phyloP scores from a whole-genome alignment of 2,113 vertebrate genomes.

The Lamprotornis superbus region DNA sequence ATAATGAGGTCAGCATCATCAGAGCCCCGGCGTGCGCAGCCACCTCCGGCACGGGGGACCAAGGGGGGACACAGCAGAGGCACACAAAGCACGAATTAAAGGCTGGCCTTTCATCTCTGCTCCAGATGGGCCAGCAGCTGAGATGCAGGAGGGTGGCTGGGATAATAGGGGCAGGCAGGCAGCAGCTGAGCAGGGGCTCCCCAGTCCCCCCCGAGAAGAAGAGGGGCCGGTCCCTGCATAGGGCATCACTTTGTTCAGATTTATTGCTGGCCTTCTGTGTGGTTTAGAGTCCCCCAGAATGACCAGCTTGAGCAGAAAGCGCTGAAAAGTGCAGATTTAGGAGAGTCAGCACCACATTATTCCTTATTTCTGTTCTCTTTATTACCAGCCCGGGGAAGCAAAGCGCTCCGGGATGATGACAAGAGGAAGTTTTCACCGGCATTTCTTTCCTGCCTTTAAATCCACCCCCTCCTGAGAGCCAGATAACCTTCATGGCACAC shows the following conservation, averaged over 20 bases:
- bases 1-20: constrained; percentile 10
- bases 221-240: background rate
- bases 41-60: background rate
- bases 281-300: accelerated
- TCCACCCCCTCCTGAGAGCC: background rate
- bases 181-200: constrained; percentile 27
- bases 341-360: accelerated
- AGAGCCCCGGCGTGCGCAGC: accelerated
- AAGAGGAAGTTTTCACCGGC: background rate
- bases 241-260: constrained; percentile 23
- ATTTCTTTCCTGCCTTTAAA: constrained; percentile 8
- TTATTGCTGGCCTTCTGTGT: background rate
- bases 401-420: background rate
- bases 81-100: constrained; percentile 63
- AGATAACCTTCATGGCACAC: background rate
- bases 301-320: background rate
- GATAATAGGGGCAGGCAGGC: constrained; percentile 12
- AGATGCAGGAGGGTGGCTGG: constrained; percentile 18
- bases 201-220: background rate
- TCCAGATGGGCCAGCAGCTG: constrained; percentile 80
- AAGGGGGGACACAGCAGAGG: background rate
- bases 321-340: background rate
- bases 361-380: background rate
- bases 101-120: constrained; percentile 62
- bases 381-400: background rate